A percentile compares a stretch with the other conserved stretches of the same genome.
Evolutionary conservation across 2,797 vertebrate genomes (phyloP).

Genomic region (Scleropages formosus): DNA sequence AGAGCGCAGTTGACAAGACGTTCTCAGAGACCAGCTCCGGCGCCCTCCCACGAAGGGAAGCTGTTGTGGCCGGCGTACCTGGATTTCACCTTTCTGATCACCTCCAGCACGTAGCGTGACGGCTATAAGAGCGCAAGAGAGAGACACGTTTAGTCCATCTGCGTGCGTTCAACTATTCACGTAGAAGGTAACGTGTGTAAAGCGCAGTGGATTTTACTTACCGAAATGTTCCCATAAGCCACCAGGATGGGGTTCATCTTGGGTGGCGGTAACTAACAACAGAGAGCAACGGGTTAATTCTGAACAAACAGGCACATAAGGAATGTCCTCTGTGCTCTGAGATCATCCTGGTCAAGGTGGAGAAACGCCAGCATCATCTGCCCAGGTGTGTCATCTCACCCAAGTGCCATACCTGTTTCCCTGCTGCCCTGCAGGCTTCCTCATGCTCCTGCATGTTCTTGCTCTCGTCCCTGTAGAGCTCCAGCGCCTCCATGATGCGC

Average conservation of each 20-base stretch:
- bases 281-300: slow-evolving; percentile 11
- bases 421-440: slow-evolving; percentile 77
- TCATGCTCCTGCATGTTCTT: slow-evolving; percentile 80
- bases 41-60: neutral
- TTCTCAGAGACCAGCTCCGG: neutral
- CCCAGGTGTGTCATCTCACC: neutral
- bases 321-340: too few relatives aligned
- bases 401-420: slow-evolving; percentile 76
- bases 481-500: slow-evolving; percentile 93
- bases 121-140: slow-evolving; percentile 70
- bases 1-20: neutral
- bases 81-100: slow-evolving; percentile 88
- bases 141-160: slow-evolving; percentile 15
- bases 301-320: neutral
- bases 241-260: slow-evolving; percentile 81
- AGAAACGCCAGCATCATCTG: neutral
- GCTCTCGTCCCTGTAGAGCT: slow-evolving; percentile 83
- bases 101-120: slow-evolving; percentile 83
- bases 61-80: slow-evolving; percentile 69
- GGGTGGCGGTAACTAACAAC: slow-evolving; percentile 76
- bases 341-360: too few relatives aligned
- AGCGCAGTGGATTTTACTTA: too few relatives aligned
- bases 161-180: too few relatives aligned
- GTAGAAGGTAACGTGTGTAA: too few relatives aligned
- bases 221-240: slow-evolving; percentile 83